phyloP scores from a whole-genome alignment of 2,113 vertebrate species.

The Alligator sinensis region DNA sequence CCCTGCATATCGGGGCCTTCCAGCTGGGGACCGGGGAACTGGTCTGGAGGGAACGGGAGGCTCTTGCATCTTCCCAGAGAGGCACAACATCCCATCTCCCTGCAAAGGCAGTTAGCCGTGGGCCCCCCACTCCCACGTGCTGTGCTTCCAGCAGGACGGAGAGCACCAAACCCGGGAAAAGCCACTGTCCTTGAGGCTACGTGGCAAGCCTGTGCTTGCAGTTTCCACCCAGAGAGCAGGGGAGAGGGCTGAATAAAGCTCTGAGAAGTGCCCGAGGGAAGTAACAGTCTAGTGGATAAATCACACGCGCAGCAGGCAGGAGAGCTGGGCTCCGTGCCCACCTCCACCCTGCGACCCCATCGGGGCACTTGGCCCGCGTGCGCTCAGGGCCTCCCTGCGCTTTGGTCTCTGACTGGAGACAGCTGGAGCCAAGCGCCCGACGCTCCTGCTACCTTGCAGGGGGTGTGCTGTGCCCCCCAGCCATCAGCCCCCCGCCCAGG shows the following conservation, averaged over 20 bases:
- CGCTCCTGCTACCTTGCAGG: fast-evolving
- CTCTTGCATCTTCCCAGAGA: neutral
- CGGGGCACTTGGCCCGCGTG: neutral
- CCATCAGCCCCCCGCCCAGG: neutral
- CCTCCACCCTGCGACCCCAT: neutral
- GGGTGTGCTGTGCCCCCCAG: neutral
- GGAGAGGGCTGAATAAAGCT: neutral
- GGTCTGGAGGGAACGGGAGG: fast-evolving
- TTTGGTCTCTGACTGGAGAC: neutral
- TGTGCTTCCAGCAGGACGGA: too few relatives aligned
- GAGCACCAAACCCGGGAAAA: neutral
- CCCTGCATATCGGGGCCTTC: neutral
- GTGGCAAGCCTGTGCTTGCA: neutral
- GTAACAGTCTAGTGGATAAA: neutral
- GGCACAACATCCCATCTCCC: neutral
- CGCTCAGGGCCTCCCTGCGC: too few relatives aligned
- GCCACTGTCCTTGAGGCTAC: neutral
- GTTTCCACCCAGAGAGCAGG: neutral
- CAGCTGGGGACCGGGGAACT: neutral
- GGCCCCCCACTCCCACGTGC: neutral
- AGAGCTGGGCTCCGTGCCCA: fast-evolving
- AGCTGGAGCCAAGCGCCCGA: fast-evolving
- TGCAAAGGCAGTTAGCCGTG: too few relatives aligned
- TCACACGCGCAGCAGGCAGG: neutral
- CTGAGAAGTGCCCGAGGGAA: neutral